A percentile compares a stretch with the other conserved stretches of the same genome.
Evolutionary conservation across 2,888 invertebrate species (phyloP).

Genomic region (Agrilus cyanescens): DNA sequence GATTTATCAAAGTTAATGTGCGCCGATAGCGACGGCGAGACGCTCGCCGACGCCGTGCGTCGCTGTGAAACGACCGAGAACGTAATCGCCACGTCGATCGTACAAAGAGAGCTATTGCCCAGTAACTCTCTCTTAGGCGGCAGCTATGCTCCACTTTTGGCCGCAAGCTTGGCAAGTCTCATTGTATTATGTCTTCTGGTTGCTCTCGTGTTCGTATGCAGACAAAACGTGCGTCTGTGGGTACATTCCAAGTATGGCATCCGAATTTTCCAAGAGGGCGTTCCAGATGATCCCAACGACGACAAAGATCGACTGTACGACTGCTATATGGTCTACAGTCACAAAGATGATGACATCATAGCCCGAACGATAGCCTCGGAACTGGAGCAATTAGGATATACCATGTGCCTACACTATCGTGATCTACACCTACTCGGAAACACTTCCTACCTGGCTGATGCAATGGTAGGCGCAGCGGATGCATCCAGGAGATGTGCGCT

Average conservation of each 20-base stretch:
- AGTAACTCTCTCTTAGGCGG: constrained; percentile 54
- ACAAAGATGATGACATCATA: constrained; percentile 63
- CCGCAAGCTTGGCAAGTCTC: constrained; percentile 56
- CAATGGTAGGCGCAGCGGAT: constrained; percentile 50
- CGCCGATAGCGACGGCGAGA: constrained; percentile 41
- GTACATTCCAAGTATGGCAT: constrained; percentile 68
- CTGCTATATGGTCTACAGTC: constrained; percentile 79
- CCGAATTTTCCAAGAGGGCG: constrained; percentile 54
- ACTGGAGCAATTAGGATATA: constrained; percentile 58
- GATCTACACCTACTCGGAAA: constrained; percentile 47
- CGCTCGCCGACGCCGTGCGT: constrained; percentile 40
- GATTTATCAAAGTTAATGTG: constrained; percentile 60
- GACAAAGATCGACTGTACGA: constrained; percentile 52
- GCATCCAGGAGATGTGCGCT: constrained; percentile 63
- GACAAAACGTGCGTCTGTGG: constrained; percentile 68
- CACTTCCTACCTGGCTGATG: constrained; percentile 49
- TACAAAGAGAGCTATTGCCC: constrained; percentile 42
- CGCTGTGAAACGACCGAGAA: constrained; percentile 56
- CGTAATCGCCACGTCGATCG: constrained; percentile 48
- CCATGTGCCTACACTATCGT: constrained; percentile 58
- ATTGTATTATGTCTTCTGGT: constrained; percentile 57
- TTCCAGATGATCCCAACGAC: constrained; percentile 38
- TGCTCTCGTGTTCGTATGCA: constrained; percentile 59
- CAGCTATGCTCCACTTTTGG: constrained; percentile 63
- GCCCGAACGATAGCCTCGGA: constrained; percentile 58